Evolutionary conservation across 2,797 vertebrate species (phyloP), one percentile per base, ranked within the genome.

Genomic region (Leptatherina wallacei): DNA sequence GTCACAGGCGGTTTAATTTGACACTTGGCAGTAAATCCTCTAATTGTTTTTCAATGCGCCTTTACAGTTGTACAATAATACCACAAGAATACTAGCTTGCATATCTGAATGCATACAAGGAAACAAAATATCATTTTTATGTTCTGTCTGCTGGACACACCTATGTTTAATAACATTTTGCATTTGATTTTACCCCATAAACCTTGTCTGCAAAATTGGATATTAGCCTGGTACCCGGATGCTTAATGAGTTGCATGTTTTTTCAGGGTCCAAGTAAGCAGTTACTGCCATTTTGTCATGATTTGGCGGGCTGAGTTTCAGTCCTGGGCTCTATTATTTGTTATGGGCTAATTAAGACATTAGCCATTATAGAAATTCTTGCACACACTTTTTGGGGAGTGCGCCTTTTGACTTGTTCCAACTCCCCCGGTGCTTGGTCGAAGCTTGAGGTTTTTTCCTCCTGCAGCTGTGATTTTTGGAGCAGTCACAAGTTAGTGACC

Each of bases 281-380:
- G 40, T 91, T 89, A 87, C 88, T 85, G 86, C 89, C 88, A 83
- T 92, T 94, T 91, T 92, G 90, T 94, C 92, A 93, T 92, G 89
- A 91, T 94, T 92, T 93, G 93, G 91, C 91, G 77, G 85, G 74
- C 75, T 78, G 70, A 18, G 61, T 85, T 92, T 93, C 80, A 82
- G 88, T 87, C 85, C 90, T 93, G 89, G 84, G 44, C 91, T 92
- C 86, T 91, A 93, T 95, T 93, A 94, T 94, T 92, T 95, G 92
- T 94, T 94, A 92, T 93, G 79, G 89, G 90, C 91, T 94, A 94
- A 95, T 95, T 95, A 95, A 94, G 92, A 93, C 89, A 92, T 94
- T 93, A 92, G 84, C 91, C 81, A 82, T 92, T 92, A 88, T 90
- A 94, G 88, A 93, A 93, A 93, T 93, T 92, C 90, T 92, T 92